Base-by-base conservation (phyloP, 1,140 invertebrate species). In the Drosophila truncata region DNA sequence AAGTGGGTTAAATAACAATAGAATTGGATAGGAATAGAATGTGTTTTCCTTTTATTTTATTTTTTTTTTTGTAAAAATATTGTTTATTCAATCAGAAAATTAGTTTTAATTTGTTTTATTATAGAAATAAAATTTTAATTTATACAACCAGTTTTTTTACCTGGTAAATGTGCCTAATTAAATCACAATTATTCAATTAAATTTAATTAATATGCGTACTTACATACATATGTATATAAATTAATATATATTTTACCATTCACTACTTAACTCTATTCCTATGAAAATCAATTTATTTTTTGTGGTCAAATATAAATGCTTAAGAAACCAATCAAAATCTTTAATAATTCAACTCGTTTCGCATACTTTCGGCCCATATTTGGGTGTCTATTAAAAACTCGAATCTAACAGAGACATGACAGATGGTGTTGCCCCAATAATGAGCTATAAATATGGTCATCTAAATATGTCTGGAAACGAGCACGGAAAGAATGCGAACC, bases 361-460 rank as follows among this genome's bases (percentile, higher is more conserved):
- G 44, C 44, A 58, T 47, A 58, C 13, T 50, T 65, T 63, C n/a
- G 37, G 29, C 6, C 81, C 81, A 80, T 67, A 77, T 83, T 84
- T 80, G 81, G 82, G 14, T 46, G 47, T 66, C 81, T 80, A 84
- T 84, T 84, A 83, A 83, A 79, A 20, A 54, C 50, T n/a, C 67
- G 46, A 73, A 59, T 70, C 50, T 69, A 41, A 46, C 37, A 57
- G 64, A 83, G 69, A 39, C 50, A 39, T 60, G 70, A 72, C 81
- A 80, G 72, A 82, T 83, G 83, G 75, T 50, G 75, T 50, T 72
- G 80, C 46, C 64, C 75, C 57, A 54, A 84, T 77, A 85, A 81
- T 65, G 66, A 50, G 59, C 73, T 84, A 84, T 85, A 85, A 78
- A 85, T 84, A 77, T 80, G 65, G 55, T 42, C 39, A 79, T 72